phyloP scores from a whole-genome alignment of 1,140 invertebrate genomes.

The Drosophila varians region DNA sequence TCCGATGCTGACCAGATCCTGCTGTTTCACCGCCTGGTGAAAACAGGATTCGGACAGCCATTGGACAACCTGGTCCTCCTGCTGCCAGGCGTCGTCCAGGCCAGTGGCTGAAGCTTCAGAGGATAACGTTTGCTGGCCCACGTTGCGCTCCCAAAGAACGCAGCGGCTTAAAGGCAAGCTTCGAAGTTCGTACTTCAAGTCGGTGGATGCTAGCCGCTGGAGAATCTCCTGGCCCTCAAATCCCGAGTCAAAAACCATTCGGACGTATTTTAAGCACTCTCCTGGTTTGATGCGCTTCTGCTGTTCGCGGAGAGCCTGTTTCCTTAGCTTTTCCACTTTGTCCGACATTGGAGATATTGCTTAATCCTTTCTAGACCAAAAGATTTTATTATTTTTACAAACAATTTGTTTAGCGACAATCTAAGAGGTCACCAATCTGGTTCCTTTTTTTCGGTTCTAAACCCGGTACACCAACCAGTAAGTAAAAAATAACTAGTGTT shows the following conservation, averaged over 20 bases:
- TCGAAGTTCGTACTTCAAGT: slow-evolving; percentile 63
- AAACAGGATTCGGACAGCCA: slow-evolving; percentile 41
- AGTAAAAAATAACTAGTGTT: no score
- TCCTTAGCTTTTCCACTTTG: slow-evolving; percentile 70
- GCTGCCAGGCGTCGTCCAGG: slow-evolving; percentile 61
- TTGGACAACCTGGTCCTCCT: slow-evolving; percentile 57
- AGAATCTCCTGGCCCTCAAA: slow-evolving; percentile 57
- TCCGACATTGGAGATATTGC: slow-evolving; percentile 28
- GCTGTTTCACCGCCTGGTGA: slow-evolving; percentile 31
- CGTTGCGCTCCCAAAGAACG: slow-evolving; percentile 84
- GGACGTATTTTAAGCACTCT: slow-evolving; percentile 85
- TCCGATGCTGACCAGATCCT: slow-evolving; percentile 38
- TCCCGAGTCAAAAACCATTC: slow-evolving; percentile 83
- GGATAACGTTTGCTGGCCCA: slow-evolving; percentile 55
- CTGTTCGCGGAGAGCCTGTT: slow-evolving; percentile 67
- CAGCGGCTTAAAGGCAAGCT: slow-evolving; percentile 38
- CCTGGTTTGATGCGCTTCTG: slow-evolving; percentile 84
- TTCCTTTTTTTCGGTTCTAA: no score
- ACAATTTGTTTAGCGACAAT: no score
- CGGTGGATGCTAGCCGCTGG: slow-evolving; percentile 20
- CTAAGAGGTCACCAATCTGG: no score
- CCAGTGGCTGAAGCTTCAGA: neutral
- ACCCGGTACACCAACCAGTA: neutral
- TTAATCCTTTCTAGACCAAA: no score
- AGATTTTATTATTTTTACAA: no score